Percentiles rank a stretch among this genome's conserved stretches.
Conservation (phyloP, 2,113 vertebrate genomes). For the Panurus biarmicus region DNA sequence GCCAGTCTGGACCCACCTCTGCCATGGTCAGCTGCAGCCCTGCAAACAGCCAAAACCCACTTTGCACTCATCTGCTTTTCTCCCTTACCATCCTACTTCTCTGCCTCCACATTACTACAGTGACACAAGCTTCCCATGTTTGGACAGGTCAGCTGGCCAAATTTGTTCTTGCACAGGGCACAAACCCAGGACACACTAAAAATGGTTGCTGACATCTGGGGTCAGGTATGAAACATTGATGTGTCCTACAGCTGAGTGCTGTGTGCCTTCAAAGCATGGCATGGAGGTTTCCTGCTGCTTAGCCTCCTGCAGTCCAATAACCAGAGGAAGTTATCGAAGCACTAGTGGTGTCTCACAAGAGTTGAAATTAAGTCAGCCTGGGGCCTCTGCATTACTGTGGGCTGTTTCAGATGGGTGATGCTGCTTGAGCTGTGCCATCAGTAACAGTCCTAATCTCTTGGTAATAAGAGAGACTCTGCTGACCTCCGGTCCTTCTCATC, state of each 20-base stretch:
- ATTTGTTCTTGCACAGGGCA: background rate
- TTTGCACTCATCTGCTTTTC: background rate
- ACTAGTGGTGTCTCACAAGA: background rate
- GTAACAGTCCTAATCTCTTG: background rate
- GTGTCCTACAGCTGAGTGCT: background rate
- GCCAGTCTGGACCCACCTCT: background rate
- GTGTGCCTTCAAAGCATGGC: background rate
- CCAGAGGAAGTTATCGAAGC: background rate
- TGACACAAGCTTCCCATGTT: accelerated
- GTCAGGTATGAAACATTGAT: background rate
- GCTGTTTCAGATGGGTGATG: background rate
- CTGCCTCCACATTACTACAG: background rate
- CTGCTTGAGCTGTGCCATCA: background rate
- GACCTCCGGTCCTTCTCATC: background rate
- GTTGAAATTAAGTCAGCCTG: background rate
- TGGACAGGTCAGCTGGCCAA: background rate
- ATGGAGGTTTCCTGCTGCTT: background rate
- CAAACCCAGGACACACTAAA: background rate
- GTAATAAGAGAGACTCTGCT: background rate
- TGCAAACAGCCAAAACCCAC: accelerated
- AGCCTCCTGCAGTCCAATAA: background rate
- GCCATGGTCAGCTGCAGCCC: background rate
- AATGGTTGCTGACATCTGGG: accelerated
- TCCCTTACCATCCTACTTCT: background rate
- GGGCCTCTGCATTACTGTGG: background rate